These are phyloP conservation scores for Drosophila kepulauana DNA, from an alignment of 1,140 invertebrate genomes.

Conservation along the genomic window DNA sequence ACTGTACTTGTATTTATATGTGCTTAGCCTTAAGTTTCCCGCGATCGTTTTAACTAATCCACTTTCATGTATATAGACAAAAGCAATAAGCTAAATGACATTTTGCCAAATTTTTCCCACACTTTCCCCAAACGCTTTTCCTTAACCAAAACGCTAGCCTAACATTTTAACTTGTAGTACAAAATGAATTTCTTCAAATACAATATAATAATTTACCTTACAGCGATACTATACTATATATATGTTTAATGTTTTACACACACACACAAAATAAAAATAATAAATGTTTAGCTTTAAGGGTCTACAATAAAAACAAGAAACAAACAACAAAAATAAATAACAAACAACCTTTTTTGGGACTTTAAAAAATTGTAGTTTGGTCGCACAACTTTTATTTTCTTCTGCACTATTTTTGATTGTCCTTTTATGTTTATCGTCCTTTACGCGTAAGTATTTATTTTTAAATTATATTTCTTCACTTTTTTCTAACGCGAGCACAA, in stretches of 20 bases:
- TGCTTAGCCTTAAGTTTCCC: constrained; percentile 45
- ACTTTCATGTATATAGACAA: constrained; percentile 57
- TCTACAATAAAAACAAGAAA: constrained; percentile 46
- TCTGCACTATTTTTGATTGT: constrained; percentile 30
- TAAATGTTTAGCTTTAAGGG: constrained; percentile 63
- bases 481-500: constrained; percentile 46
- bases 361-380: constrained; percentile 13
- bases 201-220: constrained; percentile 13
- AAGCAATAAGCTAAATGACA: constrained; percentile 13
- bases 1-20: constrained; percentile 51
- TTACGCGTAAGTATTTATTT: constrained; percentile 55
- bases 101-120: constrained; percentile 5
- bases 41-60: constrained; percentile 28
- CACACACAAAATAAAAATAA: constrained; percentile 42
- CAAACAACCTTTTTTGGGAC: constrained; percentile 22
- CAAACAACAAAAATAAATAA: constrained; percentile 50
- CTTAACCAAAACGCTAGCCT: constrained; percentile 76
- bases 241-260: constrained; percentile 63
- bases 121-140: constrained; percentile 56
- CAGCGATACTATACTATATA: constrained; percentile 33
- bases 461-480: constrained; percentile 3
- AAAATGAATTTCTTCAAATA: constrained; percentile 58
- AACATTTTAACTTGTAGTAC: constrained; percentile 75
- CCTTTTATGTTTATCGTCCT: constrained; percentile 23
- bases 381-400: constrained; percentile 35